phyloP scores from a whole-genome alignment of 1,140 invertebrate genomes.

The Dreissena polymorpha region DNA sequence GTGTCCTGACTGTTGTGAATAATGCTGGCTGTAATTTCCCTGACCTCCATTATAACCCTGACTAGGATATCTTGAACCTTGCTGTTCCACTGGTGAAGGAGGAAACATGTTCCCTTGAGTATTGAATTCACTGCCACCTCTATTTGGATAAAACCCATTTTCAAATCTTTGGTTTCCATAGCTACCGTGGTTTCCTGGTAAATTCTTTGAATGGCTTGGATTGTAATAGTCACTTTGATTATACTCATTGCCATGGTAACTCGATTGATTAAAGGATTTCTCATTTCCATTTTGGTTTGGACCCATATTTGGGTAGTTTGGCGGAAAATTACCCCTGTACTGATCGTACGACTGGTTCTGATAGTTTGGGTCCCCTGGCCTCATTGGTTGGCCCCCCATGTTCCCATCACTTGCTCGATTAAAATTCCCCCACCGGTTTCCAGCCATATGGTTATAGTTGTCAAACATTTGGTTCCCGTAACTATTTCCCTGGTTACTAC shows the following conservation, averaged over 20 bases:
- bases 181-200: slow-evolving; percentile 44
- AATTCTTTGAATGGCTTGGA: slow-evolving; percentile 49
- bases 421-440: slow-evolving; percentile 42
- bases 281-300: slow-evolving; percentile 46
- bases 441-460: slow-evolving; percentile 20
- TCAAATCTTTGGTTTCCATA: slow-evolving; percentile 34
- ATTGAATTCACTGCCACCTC: slow-evolving; percentile 32
- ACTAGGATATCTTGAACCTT: slow-evolving; percentile 32
- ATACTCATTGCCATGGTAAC: slow-evolving; percentile 52
- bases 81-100: slow-evolving; percentile 35
- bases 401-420: slow-evolving; percentile 6
- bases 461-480: slow-evolving; percentile 43
- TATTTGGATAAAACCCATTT: slow-evolving; percentile 41
- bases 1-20: slow-evolving; percentile 33
- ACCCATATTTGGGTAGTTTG: slow-evolving; percentile 38
- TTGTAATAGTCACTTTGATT: slow-evolving; percentile 52
- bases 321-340: slow-evolving; percentile 27
- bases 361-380: slow-evolving; percentile 1
- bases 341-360: slow-evolving; percentile 40
- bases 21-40: slow-evolving; percentile 49
- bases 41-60: slow-evolving; percentile 47
- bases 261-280: slow-evolving; percentile 30
- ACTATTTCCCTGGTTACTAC: neutral
- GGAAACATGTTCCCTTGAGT: slow-evolving; percentile 47
- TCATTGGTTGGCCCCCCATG: slow-evolving; percentile 24